Percentiles rank a stretch among this genome's conserved stretches.
These are phyloP conservation scores for Semicossyphus pulcher DNA, from an alignment of 2,113 vertebrate species.

Conservation along the genomic window DNA sequence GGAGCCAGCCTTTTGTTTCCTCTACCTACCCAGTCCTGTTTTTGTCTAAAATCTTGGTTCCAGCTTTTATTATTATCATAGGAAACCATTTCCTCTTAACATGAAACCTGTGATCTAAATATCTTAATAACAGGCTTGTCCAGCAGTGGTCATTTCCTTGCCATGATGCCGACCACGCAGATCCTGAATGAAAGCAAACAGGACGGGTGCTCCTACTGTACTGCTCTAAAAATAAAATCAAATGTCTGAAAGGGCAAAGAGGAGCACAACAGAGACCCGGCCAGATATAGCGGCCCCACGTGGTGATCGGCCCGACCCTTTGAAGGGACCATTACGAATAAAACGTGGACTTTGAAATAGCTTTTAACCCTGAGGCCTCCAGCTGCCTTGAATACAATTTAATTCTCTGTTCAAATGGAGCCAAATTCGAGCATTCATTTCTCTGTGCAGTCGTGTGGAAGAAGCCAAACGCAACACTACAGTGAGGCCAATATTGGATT, in stretches of 20 bases:
- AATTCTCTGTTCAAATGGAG: not conserved
- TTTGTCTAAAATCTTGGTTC: not conserved
- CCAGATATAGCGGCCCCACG: not conserved
- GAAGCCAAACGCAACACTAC: conserved; percentile 1
- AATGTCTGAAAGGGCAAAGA: conserved; percentile 45
- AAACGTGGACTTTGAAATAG: conserved; percentile 41
- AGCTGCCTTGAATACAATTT: conserved; percentile 19
- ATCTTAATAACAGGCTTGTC: not conserved
- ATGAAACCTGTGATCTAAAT: too few species aligned
- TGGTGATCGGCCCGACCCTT: conserved; percentile 25
- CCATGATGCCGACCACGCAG: not conserved
- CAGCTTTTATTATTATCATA: not conserved
- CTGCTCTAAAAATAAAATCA: conserved; percentile 58
- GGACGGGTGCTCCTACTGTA: not conserved
- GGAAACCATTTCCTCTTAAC: too few species aligned
- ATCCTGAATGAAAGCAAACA: not conserved
- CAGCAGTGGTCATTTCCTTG: not conserved
- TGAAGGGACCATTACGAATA: conserved; percentile 49
- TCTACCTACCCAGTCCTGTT: not conserved
- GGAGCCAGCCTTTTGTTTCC: not conserved
- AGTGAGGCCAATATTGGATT: not conserved
- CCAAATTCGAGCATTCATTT: not conserved
- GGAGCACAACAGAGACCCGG: not conserved
- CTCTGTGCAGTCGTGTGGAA: conserved; percentile 16
- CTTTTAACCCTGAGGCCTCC: conserved; percentile 43